Conservation (phyloP, 1,140 invertebrate genomes). For the Hypsibius dujardini region DNA sequence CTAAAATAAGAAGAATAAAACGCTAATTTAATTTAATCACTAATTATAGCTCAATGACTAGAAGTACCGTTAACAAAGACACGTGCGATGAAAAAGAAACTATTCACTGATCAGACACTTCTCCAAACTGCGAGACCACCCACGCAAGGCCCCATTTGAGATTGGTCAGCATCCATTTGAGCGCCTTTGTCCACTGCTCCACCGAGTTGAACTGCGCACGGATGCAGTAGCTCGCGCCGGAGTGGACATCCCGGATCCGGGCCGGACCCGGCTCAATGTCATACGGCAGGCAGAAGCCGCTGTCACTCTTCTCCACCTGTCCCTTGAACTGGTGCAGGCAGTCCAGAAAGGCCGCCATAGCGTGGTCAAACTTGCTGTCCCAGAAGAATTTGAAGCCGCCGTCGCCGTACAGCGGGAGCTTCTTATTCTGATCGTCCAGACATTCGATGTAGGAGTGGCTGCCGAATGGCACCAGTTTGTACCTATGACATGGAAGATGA, state of each 20-base stretch:
- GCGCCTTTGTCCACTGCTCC: constrained; percentile 96
- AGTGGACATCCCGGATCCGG: constrained; percentile 1
- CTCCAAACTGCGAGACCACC: constrained; percentile 51
- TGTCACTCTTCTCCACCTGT: constrained; percentile 44
- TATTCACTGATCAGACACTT: background rate
- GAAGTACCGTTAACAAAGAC: too few species aligned
- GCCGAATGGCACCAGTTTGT: constrained; percentile 76
- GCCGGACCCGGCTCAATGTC: background rate
- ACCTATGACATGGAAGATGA: constrained; percentile 29
- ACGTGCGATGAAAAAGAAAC: too few species aligned
- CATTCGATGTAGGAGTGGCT: constrained; percentile 88
- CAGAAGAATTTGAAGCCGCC: constrained; percentile 87
- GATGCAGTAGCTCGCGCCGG: constrained; percentile 10
- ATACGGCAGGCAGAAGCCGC: constrained; percentile 57
- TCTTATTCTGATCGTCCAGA: constrained; percentile 52
- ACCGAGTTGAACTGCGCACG: constrained; percentile 81
- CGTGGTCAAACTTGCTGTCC: constrained; percentile 93
- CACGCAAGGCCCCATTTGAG: constrained; percentile 94
- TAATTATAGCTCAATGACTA: too few species aligned
- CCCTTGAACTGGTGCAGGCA: constrained; percentile 79
- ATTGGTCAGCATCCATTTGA: constrained; percentile 96
- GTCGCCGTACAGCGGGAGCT: constrained; percentile 74
- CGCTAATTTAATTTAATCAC: too few species aligned
- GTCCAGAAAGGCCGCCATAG: constrained; percentile 91
- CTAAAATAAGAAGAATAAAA: too few species aligned